A percentile compares a stretch with the other conserved stretches of the same genome.
Evolutionary conservation across 2,797 vertebrate genomes (phyloP).

Genomic region (Cottoperca gobio): DNA sequence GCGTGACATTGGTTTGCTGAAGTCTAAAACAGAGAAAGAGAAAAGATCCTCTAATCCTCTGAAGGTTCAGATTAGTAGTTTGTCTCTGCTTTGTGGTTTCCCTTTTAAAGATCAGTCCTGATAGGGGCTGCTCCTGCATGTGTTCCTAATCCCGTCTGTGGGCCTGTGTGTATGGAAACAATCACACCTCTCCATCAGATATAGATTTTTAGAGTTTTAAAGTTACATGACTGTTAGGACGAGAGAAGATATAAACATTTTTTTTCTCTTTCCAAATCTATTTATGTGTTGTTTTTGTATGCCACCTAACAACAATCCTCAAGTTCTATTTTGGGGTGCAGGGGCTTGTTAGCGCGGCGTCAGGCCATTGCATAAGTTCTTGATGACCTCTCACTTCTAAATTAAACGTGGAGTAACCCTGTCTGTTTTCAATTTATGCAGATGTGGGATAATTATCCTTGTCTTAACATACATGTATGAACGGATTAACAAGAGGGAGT

Average conservation of each 20-base stretch:
- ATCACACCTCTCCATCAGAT: constrained; percentile 24
- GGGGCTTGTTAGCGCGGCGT: constrained; percentile 65
- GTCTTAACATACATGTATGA: constrained; percentile 2
- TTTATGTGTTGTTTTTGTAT: constrained; percentile 80
- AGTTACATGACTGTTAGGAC: constrained; percentile 1
- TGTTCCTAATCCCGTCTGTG: constrained; percentile 24
- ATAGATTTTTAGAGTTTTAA: background rate
- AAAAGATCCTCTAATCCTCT: constrained; percentile 55
- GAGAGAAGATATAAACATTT: constrained; percentile 20
- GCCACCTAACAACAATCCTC: constrained; percentile 77
- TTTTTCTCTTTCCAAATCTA: constrained; percentile 59
- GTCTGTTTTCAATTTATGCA: constrained; percentile 42
- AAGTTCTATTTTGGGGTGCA: constrained; percentile 74
- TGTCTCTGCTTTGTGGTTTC: constrained; percentile 48
- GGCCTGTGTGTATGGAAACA: constrained; percentile 15
- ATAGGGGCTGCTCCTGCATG: constrained; percentile 29
- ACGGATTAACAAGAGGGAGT: background rate
- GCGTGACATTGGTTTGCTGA: constrained; percentile 58
- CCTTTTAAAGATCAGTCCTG: constrained; percentile 45
- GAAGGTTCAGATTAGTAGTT: constrained; percentile 44
- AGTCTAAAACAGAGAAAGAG: constrained; percentile 39
- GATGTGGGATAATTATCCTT: constrained; percentile 13
- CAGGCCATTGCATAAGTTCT: constrained; percentile 77
- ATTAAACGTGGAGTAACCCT: constrained; percentile 61
- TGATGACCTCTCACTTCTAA: constrained; percentile 75